Percentiles rank a stretch among this genome's conserved stretches.
Evolutionary conservation across 2,888 invertebrate species (phyloP).

Genomic region (Lepas anatifera): DNA sequence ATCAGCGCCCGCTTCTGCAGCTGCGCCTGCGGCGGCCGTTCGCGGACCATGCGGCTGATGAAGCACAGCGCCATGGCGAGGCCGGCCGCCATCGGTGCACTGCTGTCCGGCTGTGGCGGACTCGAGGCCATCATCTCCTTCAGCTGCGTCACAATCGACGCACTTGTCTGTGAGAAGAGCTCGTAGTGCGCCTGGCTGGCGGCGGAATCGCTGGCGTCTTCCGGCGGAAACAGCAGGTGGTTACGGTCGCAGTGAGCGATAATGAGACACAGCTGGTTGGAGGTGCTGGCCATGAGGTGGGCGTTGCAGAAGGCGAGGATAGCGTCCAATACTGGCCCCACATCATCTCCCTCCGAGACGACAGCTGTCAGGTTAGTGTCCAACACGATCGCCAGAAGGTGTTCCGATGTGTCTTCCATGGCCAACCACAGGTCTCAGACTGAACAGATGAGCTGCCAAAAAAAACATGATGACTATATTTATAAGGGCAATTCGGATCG

Average conservation of each 20-base stretch:
- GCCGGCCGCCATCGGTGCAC: slow-evolving; percentile 35
- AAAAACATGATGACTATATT: no score
- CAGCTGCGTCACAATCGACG: background rate
- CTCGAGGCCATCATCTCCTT: background rate
- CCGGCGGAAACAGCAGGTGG: background rate
- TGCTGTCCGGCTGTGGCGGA: background rate
- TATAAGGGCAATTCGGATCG: no score
- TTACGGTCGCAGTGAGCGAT: background rate
- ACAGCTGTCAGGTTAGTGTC: slow-evolving; percentile 5
- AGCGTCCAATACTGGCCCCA: background rate
- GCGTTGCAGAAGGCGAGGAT: slow-evolving; percentile 1
- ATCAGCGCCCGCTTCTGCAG: slow-evolving; percentile 67
- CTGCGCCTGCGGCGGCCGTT: slow-evolving; percentile 35
- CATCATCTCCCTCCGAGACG: background rate
- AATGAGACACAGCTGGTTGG: background rate
- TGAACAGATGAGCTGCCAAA: no score
- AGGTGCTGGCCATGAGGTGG: background rate
- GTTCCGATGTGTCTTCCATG: background rate
- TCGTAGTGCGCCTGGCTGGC: background rate
- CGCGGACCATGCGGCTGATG: slow-evolving; percentile 48
- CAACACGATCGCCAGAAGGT: background rate
- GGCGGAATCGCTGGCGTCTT: background rate
- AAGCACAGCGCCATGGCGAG: slow-evolving; percentile 82
- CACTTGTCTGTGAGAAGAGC: background rate
- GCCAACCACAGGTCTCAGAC: no score